Base-by-base conservation (phyloP, 1,140 invertebrate species). In the Adoxophyes honmai region DNA sequence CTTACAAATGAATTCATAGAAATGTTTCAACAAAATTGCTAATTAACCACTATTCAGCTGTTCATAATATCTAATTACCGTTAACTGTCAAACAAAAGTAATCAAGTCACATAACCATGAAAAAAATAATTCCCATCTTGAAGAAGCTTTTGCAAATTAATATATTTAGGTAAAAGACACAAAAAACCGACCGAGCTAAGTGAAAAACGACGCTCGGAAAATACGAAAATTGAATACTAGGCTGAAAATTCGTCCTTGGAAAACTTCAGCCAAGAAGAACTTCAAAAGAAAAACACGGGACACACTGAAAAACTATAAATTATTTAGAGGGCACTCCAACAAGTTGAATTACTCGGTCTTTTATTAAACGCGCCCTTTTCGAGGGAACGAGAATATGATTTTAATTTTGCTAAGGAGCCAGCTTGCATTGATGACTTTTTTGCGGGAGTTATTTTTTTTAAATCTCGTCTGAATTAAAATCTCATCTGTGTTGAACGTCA, bases 401-500 rank as follows among this genome's bases (percentile, higher is more conserved):
- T 48, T 8, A 48, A 48, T 48, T 13, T 7, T 8, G 10, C 1
- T 1, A 18, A 33, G 9, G 10, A 48, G 4, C 9, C 21, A 21
- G 18, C 10, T 48, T n/a, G n/a, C 42, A 28, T 28, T 28, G 21
- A 28, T 28, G 21, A 28, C 6, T 28, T 28, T 28, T 28, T 28
- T 28, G 21, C 21, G 21, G 21, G 21, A 28, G 6, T 28, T 3
- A n/a, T n/a, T 28, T 16, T 33, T 48, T 48, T 28, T 48, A 48
- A 28, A 28, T 28, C 6, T 28, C 21, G 21, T 28, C n/a, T 53
- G 54, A 60, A 60, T 54, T 56, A 64, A 59, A 63, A 64, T 57
- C 57, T 64, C 57, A 64, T 64, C 51, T 57, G 53, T 37, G 51
- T 55, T 53, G 21, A 65, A 52, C 48, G 39, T 44, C 39, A 60